Base-by-base conservation (phyloP, 1,140 invertebrate species). In the Thaumatotibia leucotreta region DNA sequence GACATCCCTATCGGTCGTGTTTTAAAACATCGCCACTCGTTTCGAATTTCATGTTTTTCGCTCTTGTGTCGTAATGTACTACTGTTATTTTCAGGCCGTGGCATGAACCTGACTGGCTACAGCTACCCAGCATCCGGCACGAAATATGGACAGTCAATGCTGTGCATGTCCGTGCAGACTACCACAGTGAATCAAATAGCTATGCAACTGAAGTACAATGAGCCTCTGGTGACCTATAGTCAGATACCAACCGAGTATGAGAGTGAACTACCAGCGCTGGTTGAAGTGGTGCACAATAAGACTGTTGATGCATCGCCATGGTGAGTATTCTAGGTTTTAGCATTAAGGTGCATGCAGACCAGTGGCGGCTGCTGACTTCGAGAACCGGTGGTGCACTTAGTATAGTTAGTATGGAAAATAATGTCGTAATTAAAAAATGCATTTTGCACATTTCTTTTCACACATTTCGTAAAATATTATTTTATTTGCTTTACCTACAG, bases 111-210 rank as follows among this genome's bases (percentile, higher is more conserved):
- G 20, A 91, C 86, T 10, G 84, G 81, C 4, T 98, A 98, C 80
- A 81, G 73, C 5, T 98, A 97, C 91, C 97, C 97, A 9, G 61
- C 89, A 0, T 95, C 93, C 2, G 97, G 95, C 0, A 88, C 88
- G 65, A 84, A 89, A 9, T 96, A 95, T 88, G 98, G 97, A 0
- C 98, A 99, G 87, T 96, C 95, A 31, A 95, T 98, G 70, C 89
- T 99, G 0, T 99, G 98, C 83, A 92, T 98, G 31, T 95, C 95
- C 0, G 88, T 97, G 4, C 91, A 93, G 35, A 79, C 91, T 0
- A 82, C 91, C 20, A 92, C 95, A 52, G 83, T 97, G 29, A 93
- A 97, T 76, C 92, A 92, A 68, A 93, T 98, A 54, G 96, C 95
- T 2, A 83, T 90, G 50, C 95, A 96, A 76, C 82, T 97, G 24